phyloP scores from a whole-genome alignment of 2,113 vertebrate species.

The Tragelaphus imberbis region DNA sequence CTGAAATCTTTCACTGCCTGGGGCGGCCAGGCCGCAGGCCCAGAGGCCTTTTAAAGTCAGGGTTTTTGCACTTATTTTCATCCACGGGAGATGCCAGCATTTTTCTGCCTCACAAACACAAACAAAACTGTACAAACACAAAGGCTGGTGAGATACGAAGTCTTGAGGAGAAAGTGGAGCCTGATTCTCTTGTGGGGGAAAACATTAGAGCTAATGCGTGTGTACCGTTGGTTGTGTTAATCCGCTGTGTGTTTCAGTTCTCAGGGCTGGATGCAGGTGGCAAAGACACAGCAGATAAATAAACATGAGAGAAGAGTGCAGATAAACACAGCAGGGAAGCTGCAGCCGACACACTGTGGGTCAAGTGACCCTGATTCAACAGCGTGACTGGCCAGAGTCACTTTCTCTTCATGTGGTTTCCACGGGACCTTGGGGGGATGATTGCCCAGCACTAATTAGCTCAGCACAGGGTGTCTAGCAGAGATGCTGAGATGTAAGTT shows the following conservation, averaged over 20 bases:
- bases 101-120: constrained; percentile 57
- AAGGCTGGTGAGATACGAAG: constrained; percentile 19
- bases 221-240: background rate
- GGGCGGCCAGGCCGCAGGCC: constrained; percentile 59
- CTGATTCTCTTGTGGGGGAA: background rate
- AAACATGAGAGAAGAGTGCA: background rate
- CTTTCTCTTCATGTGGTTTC: background rate
- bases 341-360: too few species aligned
- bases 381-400: background rate
- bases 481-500: too few species aligned
- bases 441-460: background rate
- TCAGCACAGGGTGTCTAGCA: background rate
- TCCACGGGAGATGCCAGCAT: constrained; percentile 30
- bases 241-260: background rate
- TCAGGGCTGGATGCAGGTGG: background rate
- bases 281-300: background rate
- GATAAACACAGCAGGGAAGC: background rate
- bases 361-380: background rate
- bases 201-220: background rate
- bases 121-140: constrained; percentile 17
- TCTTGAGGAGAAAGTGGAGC: background rate
- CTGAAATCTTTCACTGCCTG: constrained; percentile 68
- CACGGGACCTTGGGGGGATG: background rate
- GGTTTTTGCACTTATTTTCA: constrained; percentile 66
- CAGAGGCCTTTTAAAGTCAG: constrained; percentile 71